These are phyloP conservation scores for Dinomys branickii DNA, from an alignment of 2,113 vertebrate species.

Conservation along the genomic window DNA sequence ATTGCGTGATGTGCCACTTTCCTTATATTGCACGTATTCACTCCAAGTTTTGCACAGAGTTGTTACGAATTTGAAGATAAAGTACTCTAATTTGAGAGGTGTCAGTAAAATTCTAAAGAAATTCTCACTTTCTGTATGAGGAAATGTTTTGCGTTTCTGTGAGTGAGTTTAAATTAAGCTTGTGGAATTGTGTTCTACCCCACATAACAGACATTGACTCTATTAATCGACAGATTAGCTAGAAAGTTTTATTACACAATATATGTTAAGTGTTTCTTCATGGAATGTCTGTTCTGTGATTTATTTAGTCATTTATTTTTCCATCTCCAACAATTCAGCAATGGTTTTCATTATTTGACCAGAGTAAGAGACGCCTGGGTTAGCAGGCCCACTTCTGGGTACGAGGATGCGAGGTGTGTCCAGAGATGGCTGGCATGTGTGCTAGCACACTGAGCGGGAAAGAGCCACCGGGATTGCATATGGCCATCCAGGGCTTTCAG, in stretches of 20 bases:
- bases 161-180: not conserved
- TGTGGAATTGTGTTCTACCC: not conserved
- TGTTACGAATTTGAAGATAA: not conserved
- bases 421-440: not conserved
- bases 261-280: not conserved
- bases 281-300: not conserved
- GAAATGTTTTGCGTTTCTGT: not conserved
- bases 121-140: not conserved
- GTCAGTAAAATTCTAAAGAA: not conserved
- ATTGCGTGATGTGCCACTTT: not conserved
- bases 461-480: not conserved
- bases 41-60: not conserved
- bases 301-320: constrained; percentile 17
- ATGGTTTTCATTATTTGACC: not conserved
- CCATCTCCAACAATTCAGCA: not conserved
- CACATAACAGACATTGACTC: not conserved
- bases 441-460: not conserved
- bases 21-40: not conserved
- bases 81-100: not conserved
- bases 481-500: not conserved
- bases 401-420: not conserved
- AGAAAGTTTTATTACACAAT: not conserved
- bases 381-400: not conserved
- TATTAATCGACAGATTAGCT: not conserved
- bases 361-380: not conserved